These are phyloP conservation scores for Elaphurus davidianus DNA, from an alignment of 2,113 vertebrate species.

Conservation along the genomic window DNA sequence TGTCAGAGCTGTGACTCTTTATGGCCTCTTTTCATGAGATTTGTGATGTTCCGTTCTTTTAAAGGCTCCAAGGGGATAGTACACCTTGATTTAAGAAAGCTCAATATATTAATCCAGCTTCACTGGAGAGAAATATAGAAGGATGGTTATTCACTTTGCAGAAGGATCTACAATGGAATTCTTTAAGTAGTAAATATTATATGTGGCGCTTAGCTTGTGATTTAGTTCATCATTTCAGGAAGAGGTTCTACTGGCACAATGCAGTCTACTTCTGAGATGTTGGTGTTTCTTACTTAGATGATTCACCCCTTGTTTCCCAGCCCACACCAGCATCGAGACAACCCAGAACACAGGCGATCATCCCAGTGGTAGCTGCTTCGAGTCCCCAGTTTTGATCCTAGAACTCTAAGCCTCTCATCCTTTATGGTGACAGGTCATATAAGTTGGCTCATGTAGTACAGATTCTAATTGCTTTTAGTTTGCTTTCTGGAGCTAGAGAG, in stretches of 20 bases:
- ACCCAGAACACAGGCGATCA: not conserved
- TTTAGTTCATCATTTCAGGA: conserved; percentile 1
- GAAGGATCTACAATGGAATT: not conserved
- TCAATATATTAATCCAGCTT: conserved; percentile 54
- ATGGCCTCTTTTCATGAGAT: conserved; percentile 10
- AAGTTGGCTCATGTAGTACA: not conserved
- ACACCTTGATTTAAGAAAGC: conserved; percentile 58
- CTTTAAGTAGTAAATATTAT: conserved; percentile 22
- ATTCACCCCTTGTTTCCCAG: not conserved
- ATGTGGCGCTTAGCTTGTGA: not conserved
- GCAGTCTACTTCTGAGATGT: not conserved
- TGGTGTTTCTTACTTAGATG: not conserved
- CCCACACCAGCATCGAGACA: too few species aligned
- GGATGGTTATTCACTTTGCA: not conserved
- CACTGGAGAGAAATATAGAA: conserved; percentile 32
- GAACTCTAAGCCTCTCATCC: not conserved
- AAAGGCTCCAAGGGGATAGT: conserved; percentile 30
- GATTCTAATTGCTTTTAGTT: not conserved
- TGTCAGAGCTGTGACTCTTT: conserved; percentile 19
- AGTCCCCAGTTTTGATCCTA: not conserved
- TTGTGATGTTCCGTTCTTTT: conserved; percentile 10
- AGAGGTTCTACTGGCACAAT: not conserved
- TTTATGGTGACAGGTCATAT: not conserved
- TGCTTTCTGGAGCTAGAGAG: not conserved
- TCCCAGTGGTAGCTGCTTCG: not conserved